Conservation (phyloP, 1,140 invertebrate species). For the Popillia japonica region DNA sequence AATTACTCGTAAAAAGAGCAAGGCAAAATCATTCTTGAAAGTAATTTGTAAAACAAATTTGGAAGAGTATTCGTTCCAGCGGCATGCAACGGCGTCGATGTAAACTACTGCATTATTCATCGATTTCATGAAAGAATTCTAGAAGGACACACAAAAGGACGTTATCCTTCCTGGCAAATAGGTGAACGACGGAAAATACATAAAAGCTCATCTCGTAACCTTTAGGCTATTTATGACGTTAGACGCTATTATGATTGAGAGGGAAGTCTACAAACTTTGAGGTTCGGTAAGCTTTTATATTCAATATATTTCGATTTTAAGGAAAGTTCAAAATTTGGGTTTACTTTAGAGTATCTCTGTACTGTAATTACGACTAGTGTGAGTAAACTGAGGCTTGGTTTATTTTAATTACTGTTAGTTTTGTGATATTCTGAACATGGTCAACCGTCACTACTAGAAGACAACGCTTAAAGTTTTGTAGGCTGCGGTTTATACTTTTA, state of each 20-base stretch:
- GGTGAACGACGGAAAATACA: background rate
- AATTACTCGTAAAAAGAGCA: background rate
- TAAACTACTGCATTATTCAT: slow-evolving; percentile 12
- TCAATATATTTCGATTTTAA: background rate
- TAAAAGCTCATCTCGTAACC: background rate
- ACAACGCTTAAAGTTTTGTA: too few species aligned
- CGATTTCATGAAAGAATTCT: background rate
- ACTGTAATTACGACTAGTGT: background rate
- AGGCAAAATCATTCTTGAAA: background rate
- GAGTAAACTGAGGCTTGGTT: too few species aligned
- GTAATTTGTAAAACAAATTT: slow-evolving; percentile 11
- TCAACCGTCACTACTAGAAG: too few species aligned
- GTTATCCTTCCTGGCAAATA: background rate
- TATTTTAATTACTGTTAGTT: too few species aligned
- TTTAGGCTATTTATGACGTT: background rate
- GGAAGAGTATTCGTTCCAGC: background rate
- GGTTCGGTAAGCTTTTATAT: background rate
- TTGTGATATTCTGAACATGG: too few species aligned
- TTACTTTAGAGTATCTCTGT: background rate
- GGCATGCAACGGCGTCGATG: background rate
- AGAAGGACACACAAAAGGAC: background rate
- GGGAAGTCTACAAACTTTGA: background rate
- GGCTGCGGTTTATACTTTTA: too few species aligned
- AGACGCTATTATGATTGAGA: background rate
- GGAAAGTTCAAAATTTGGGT: background rate